phyloP scores from a whole-genome alignment of 2,113 vertebrate genomes.

The Aplodontia rufa region DNA sequence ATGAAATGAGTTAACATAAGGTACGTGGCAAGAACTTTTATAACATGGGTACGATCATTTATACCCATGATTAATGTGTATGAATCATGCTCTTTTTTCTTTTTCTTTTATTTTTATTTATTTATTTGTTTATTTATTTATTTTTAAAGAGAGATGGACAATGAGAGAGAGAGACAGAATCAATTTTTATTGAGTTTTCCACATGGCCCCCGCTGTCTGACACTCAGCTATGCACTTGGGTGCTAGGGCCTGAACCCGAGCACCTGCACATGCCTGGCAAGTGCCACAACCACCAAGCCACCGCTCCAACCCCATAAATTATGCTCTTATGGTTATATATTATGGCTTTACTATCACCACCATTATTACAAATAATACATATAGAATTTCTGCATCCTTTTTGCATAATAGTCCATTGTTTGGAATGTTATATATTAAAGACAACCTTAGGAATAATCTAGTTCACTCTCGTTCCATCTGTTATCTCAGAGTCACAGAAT shows the following conservation, averaged over 20 bases:
- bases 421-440: background rate
- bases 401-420: background rate
- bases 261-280: too few relatives aligned
- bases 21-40: background rate
- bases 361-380: background rate
- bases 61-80: fast-evolving
- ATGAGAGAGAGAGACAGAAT: too few relatives aligned
- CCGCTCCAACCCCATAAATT: too few relatives aligned
- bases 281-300: too few relatives aligned
- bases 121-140: too few relatives aligned
- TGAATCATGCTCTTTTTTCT: background rate
- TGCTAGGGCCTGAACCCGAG: too few relatives aligned
- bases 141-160: too few relatives aligned
- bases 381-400: background rate
- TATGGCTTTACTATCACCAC: background rate
- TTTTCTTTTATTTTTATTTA: too few relatives aligned
- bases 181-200: too few relatives aligned
- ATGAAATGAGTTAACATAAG: background rate
- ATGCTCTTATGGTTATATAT: background rate
- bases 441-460: background rate
- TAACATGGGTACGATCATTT: too few relatives aligned
- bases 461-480: background rate
- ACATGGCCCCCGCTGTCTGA: too few relatives aligned
- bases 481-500: background rate
- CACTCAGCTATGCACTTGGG: too few relatives aligned